Evolutionary conservation across 2,797 vertebrate genomes (phyloP).

Genomic region (Gephyroberyx darwinii): DNA sequence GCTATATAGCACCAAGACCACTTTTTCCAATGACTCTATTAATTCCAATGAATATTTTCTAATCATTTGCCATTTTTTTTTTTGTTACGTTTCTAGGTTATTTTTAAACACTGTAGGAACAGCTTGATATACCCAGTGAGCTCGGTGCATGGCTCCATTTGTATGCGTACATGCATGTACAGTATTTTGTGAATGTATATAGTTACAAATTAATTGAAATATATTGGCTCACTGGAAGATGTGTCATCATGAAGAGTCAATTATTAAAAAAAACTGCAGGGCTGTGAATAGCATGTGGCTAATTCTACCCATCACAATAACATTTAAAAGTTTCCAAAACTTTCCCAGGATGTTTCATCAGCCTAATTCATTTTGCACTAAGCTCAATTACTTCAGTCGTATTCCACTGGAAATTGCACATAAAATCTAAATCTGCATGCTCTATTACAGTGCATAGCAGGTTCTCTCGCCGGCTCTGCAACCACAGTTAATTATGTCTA

Average conservation of each 20-base stretch:
- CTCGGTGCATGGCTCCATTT: not conserved
- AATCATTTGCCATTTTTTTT: no score
- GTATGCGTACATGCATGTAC: not conserved
- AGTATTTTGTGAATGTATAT: not conserved
- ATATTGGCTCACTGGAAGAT: constrained; percentile 13
- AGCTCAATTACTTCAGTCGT: constrained; percentile 65
- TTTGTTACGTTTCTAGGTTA: no score
- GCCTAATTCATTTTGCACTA: constrained; percentile 63
- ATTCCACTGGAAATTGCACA: constrained; percentile 61
- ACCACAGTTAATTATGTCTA: constrained; percentile 60
- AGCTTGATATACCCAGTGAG: no score
- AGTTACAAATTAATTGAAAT: constrained; percentile 15
- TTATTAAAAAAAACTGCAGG: constrained; percentile 9
- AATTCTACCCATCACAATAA: constrained; percentile 56
- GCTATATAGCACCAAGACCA: not conserved
- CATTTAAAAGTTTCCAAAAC: constrained; percentile 44
- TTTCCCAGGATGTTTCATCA: constrained; percentile 61
- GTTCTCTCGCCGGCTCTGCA: constrained; percentile 44
- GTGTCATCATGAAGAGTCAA: constrained; percentile 4
- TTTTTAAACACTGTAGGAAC: no score
- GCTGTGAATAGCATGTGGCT: constrained; percentile 32
- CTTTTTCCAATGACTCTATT: not conserved
- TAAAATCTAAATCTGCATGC: constrained; percentile 58
- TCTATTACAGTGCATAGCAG: constrained; percentile 41
- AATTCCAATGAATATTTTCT: not conserved